phyloP scores from a whole-genome alignment of 2,888 invertebrate genomes.

The Cephalotes varians region DNA sequence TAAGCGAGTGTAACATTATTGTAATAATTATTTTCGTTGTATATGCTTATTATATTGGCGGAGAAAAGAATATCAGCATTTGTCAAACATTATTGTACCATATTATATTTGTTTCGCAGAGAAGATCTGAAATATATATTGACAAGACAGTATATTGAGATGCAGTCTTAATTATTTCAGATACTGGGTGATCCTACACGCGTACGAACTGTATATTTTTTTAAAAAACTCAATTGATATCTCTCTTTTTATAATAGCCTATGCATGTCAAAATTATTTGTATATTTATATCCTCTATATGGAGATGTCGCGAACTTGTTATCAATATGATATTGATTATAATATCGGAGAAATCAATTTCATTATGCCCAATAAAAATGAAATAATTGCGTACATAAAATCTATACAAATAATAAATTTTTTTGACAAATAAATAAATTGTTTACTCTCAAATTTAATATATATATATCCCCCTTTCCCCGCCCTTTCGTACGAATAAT shows the following conservation, averaged over 20 bases:
- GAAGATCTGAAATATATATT: constrained; percentile 83
- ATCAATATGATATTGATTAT: not conserved
- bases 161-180: constrained; percentile 50
- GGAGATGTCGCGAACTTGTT: not conserved
- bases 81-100: constrained; percentile 76
- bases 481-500: not conserved
- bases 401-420: constrained; percentile 8
- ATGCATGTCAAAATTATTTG: not conserved
- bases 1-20: constrained; percentile 78
- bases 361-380: not conserved
- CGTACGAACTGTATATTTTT: not conserved
- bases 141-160: constrained; percentile 76
- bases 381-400: not conserved
- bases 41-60: constrained; percentile 78
- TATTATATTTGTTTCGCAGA: constrained; percentile 82
- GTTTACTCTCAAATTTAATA: not conserved
- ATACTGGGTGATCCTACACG: not conserved
- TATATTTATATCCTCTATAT: not conserved
- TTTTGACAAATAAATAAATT: not conserved
- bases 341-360: constrained; percentile 14
- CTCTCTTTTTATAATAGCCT: not conserved
- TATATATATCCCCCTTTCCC: not conserved
- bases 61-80: constrained; percentile 53
- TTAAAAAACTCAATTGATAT: not conserved
- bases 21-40: constrained; percentile 79